These are phyloP conservation scores for Theocolax elegans DNA, from an alignment of 1,140 invertebrate species.

Conservation along the genomic window DNA sequence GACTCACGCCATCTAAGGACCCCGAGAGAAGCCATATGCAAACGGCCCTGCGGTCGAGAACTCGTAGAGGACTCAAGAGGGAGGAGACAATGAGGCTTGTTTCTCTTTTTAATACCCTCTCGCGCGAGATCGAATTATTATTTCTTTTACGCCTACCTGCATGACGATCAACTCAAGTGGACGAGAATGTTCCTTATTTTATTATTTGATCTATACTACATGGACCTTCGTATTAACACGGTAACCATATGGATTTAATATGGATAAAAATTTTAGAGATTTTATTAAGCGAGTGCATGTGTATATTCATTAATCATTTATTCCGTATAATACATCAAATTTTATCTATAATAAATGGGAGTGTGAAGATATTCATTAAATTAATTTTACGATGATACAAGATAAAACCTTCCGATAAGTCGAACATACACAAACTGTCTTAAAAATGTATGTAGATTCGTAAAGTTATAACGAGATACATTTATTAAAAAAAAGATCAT, in stretches of 20 bases:
- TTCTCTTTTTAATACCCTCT: not conserved
- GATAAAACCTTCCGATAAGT: not conserved
- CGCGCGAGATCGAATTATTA: conserved; percentile 9
- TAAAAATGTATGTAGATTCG: too few relatives aligned
- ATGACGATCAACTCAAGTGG: not conserved
- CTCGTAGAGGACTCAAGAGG: not conserved
- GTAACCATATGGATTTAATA: too few relatives aligned
- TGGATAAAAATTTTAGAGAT: too few relatives aligned
- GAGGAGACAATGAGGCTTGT: not conserved
- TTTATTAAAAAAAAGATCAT: not conserved
- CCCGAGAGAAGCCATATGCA: conserved; percentile 19
- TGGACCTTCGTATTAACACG: too few relatives aligned
- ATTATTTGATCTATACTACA: too few relatives aligned
- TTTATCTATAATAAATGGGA: not conserved
- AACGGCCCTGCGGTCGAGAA: not conserved
- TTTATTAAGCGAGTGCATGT: too few relatives aligned
- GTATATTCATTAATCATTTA: too few relatives aligned
- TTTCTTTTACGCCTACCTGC: conserved; percentile 1
- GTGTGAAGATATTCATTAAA: not conserved
- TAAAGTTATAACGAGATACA: too few relatives aligned
- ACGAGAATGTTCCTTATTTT: too few relatives aligned
- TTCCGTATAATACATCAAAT: too few relatives aligned
- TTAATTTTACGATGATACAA: not conserved
- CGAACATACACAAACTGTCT: not conserved
- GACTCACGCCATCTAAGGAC: conserved; percentile 32